Conservation (phyloP, 2,113 vertebrate species). For the Nothocercus nigrocapillus region DNA sequence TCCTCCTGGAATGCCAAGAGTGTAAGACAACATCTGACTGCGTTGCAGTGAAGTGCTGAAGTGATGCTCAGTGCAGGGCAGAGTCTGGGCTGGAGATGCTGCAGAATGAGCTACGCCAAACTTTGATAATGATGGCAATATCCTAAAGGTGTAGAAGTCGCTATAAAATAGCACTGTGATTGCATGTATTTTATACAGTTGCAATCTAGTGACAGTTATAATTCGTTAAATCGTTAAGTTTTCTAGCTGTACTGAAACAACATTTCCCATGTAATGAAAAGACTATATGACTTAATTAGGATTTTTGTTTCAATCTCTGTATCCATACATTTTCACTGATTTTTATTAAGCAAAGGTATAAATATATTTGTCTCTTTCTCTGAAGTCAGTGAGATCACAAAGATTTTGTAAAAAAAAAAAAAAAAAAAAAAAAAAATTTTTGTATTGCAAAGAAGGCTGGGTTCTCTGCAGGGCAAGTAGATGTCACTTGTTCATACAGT, state of each 20-base stretch:
- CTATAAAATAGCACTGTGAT: background rate
- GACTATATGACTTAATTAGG: background rate
- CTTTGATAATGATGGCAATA: background rate
- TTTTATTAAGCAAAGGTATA: background rate
- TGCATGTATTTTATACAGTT: background rate
- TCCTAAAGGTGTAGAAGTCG: background rate
- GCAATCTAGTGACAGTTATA: background rate
- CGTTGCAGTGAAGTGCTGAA: background rate
- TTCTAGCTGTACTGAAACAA: background rate
- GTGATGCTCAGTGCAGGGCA: background rate
- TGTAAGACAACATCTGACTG: background rate
- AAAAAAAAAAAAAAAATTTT: too few species aligned
- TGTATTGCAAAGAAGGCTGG: background rate
- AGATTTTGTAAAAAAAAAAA: background rate
- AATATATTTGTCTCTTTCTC: background rate
- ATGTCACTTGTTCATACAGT: background rate
- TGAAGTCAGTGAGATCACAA: background rate
- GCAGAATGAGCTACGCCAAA: background rate
- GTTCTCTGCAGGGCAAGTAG: background rate
- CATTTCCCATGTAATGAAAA: background rate
- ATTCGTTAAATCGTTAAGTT: background rate
- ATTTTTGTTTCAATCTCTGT: background rate
- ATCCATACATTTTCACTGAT: background rate
- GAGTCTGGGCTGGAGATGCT: background rate
- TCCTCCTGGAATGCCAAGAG: background rate